Percentiles rank a stretch among this genome's conserved stretches.
phyloP scores from a whole-genome alignment of 2,888 invertebrate genomes.

The Pristionchus arcanus region DNA sequence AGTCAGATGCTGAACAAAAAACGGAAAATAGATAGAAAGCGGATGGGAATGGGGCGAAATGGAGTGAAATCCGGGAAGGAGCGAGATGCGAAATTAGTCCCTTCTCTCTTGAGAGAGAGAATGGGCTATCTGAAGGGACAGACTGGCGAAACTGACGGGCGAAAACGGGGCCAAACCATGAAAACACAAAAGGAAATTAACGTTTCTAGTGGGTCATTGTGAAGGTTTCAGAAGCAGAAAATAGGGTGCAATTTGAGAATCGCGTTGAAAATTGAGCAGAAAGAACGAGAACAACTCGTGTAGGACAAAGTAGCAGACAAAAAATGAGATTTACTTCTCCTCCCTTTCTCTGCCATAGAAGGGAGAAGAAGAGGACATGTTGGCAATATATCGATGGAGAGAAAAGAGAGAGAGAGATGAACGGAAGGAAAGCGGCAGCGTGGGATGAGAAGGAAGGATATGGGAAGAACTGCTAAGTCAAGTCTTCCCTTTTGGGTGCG shows the following conservation, averaged over 20 bases:
- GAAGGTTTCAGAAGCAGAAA: neutral
- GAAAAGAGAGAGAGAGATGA: slow-evolving; percentile 8
- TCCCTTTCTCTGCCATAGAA: neutral
- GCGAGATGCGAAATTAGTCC: neutral
- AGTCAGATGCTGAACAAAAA: neutral
- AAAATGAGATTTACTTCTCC: slow-evolving; percentile 41
- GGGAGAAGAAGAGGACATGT: slow-evolving; percentile 28
- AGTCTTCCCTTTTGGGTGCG: neutral
- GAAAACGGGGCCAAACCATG: neutral
- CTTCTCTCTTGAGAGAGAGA: neutral
- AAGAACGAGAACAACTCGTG: neutral
- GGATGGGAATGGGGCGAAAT: neutral
- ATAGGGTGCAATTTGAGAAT: neutral
- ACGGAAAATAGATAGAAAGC: neutral
- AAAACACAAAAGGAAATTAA: neutral
- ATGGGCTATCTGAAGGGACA: neutral
- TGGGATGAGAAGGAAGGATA: slow-evolving; percentile 30
- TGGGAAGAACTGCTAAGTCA: neutral
- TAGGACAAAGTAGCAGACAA: neutral
- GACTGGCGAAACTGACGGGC: no score
- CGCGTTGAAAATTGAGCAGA: neutral
- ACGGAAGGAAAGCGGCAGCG: slow-evolving; percentile 21
- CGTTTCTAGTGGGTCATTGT: neutral
- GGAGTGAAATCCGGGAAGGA: neutral
- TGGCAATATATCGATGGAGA: slow-evolving; percentile 42